These are phyloP conservation scores for Coreius guichenoti DNA, from an alignment of 2,797 vertebrate species.

Conservation along the genomic window DNA sequence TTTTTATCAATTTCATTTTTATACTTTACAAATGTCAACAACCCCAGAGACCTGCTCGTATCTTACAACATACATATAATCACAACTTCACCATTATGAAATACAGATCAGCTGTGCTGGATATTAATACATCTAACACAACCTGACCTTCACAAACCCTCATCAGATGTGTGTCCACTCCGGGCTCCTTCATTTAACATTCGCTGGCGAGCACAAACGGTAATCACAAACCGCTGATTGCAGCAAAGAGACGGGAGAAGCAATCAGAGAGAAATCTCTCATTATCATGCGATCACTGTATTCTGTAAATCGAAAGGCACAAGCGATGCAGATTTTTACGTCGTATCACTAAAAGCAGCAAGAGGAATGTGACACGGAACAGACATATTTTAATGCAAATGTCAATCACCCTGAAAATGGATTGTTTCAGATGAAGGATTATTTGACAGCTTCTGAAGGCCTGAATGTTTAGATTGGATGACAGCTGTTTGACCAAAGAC, in stretches of 20 bases:
- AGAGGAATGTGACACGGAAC: slow-evolving; percentile 5
- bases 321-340: slow-evolving; percentile 15
- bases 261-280: slow-evolving; percentile 39
- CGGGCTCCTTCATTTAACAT: slow-evolving; percentile 35
- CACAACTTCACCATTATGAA: slow-evolving; percentile 5
- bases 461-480: slow-evolving; percentile 20
- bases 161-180: slow-evolving; percentile 31
- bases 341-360: slow-evolving; percentile 5
- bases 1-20: not conserved
- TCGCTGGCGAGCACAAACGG: slow-evolving; percentile 19
- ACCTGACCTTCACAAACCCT: slow-evolving; percentile 36
- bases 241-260: slow-evolving; percentile 30
- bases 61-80: not conserved
- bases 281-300: slow-evolving; percentile 40
- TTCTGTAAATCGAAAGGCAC: slow-evolving; percentile 34
- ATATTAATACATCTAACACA: slow-evolving; percentile 16
- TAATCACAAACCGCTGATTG: slow-evolving; percentile 41
- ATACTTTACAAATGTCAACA: slow-evolving; percentile 8
- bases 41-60: slow-evolving; percentile 4
- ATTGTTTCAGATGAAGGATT: slow-evolving; percentile 41
- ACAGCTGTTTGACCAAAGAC: slow-evolving; percentile 22
- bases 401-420: slow-evolving; percentile 27
- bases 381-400: slow-evolving; percentile 15
- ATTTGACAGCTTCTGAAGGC: slow-evolving; percentile 41
- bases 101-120: not conserved